phyloP scores from a whole-genome alignment of 2,888 invertebrate species.

The Omphaloscelis lunosa region DNA sequence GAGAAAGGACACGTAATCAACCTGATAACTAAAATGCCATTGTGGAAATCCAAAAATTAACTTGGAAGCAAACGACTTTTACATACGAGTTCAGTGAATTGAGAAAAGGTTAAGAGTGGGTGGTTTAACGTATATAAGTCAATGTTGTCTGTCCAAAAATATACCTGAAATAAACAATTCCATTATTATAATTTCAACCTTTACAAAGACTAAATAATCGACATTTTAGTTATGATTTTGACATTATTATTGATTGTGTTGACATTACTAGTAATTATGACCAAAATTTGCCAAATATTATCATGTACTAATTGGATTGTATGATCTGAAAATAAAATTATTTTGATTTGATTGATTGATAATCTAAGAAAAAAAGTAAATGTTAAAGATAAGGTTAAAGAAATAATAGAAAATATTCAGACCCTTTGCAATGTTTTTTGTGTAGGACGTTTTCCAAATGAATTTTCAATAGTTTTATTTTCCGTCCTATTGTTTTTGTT shows the following conservation, averaged over 20 bases:
- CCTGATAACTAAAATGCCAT: background rate
- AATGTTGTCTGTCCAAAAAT: background rate
- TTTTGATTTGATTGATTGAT: too few relatives aligned
- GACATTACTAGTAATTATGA: too few relatives aligned
- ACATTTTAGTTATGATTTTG: too few relatives aligned
- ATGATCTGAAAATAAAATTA: too few relatives aligned
- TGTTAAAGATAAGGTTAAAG: too few relatives aligned
- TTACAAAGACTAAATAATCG: conserved; percentile 2
- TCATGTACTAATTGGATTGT: too few relatives aligned
- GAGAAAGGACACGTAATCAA: background rate
- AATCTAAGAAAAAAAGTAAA: too few relatives aligned
- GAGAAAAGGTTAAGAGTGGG: background rate
- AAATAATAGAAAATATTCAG: conserved; percentile 32
- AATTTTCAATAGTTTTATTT: conserved; percentile 80
- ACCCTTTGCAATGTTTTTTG: conserved; percentile 28
- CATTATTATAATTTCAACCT: background rate
- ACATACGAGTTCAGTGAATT: background rate
- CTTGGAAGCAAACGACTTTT: background rate
- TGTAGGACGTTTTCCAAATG: conserved; percentile 66
- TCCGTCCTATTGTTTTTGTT: conserved; percentile 82
- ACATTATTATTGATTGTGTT: too few relatives aligned
- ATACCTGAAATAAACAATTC: background rate
- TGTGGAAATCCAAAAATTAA: conserved; percentile 3
- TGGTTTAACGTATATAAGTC: background rate
- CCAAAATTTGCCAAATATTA: too few relatives aligned